Evolutionary conservation across 2,113 vertebrate species (phyloP).

Genomic region (Nothocercus nigrocapillus): DNA sequence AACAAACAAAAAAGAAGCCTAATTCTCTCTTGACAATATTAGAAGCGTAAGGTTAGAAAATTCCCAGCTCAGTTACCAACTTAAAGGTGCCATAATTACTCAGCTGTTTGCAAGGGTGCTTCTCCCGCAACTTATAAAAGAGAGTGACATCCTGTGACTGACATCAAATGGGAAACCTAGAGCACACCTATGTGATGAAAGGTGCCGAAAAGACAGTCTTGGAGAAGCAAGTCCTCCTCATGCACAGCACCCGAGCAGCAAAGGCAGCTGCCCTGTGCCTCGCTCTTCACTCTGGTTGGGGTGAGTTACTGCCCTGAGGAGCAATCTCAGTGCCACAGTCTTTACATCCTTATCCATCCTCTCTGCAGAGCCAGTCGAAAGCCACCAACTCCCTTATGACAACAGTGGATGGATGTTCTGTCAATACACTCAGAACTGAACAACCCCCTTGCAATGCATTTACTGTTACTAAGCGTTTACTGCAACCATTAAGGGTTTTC

Average conservation of each 20-base stretch:
- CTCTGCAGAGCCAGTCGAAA: not conserved
- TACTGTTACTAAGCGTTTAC: not conserved
- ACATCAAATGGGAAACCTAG: not conserved
- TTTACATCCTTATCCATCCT: not conserved
- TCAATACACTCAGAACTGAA: not conserved
- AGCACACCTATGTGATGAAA: not conserved
- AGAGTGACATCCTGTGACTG: not conserved
- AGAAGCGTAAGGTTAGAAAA: not conserved
- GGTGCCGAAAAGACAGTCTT: constrained; percentile 6
- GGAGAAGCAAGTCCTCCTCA: constrained; percentile 4
- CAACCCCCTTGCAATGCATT: not conserved
- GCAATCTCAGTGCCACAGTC: not conserved
- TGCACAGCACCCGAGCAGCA: not conserved
- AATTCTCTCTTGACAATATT: not conserved
- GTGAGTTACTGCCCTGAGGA: not conserved
- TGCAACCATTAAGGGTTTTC: not conserved
- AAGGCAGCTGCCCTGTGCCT: not conserved
- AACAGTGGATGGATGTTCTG: not conserved
- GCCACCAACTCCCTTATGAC: not conserved
- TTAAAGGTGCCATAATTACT: not conserved
- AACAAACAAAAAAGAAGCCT: not conserved
- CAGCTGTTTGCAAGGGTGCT: not conserved
- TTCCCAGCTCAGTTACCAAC: not conserved
- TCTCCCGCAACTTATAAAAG: not conserved
- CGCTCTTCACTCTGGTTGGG: not conserved